Evolutionary conservation across 2,888 invertebrate genomes (phyloP).

Genomic region (Incurvaria masculella): DNA sequence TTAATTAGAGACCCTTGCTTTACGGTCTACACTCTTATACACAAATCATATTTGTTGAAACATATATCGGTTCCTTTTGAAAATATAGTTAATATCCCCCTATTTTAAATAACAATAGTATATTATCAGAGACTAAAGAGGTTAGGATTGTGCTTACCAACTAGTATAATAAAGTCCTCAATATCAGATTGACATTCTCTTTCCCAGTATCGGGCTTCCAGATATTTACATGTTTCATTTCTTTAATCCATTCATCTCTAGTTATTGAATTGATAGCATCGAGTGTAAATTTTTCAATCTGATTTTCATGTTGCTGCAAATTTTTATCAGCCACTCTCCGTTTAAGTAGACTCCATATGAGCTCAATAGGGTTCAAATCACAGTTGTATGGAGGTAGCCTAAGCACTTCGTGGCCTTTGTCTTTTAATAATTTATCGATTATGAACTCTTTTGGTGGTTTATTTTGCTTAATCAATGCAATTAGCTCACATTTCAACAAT

Average conservation of each 20-base stretch:
- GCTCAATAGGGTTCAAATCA: background rate
- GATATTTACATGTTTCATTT: conserved; percentile 5
- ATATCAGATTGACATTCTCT: conserved; percentile 1
- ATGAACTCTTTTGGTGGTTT: background rate
- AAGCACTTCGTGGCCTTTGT: conserved; percentile 1
- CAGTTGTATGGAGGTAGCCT: conserved; percentile 1
- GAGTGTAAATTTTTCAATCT: conserved; percentile 4
- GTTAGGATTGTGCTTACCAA: background rate
- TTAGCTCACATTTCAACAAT: background rate
- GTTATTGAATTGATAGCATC: conserved; percentile 8
- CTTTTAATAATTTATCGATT: background rate
- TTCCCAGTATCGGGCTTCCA: conserved; percentile 4
- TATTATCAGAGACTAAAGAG: background rate
- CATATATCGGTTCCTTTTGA: background rate
- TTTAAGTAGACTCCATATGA: conserved; percentile 7
- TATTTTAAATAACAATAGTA: background rate
- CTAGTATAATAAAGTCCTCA: background rate
- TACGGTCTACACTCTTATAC: conserved; percentile 9
- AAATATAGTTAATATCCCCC: background rate
- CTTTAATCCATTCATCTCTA: conserved; percentile 5
- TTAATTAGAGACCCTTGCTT: too few relatives aligned
- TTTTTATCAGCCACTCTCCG: conserved; percentile 7
- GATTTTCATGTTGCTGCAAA: background rate
- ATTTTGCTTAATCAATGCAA: background rate
- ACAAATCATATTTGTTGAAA: conserved; percentile 6